Base-by-base conservation (phyloP, 2,113 vertebrate genomes). In the Notiomystis cincta region DNA sequence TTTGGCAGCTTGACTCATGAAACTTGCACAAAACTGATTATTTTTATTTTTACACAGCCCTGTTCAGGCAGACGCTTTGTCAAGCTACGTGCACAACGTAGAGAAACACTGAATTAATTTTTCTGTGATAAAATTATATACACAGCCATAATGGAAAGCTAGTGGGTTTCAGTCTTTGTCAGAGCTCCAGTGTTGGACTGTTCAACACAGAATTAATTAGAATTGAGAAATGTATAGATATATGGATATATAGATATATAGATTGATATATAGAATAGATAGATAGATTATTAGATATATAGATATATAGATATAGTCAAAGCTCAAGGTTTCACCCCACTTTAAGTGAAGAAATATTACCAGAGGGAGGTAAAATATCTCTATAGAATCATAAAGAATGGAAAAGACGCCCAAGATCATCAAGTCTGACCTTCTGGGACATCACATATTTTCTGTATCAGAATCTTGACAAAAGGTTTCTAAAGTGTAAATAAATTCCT, bases 31-130 rank as follows among this genome's bases (percentile, higher is more conserved):
- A 57, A 86, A 77, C 35, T 45, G 75, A 90, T 91, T 64, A 86
- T 78, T 91, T 95, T 94, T 90, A 82, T 85, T 96, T 92, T 90
- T 75, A 80, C 50, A 80, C 31, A 88, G 42, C 42, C 57, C 18
- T 66, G 42, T 54, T 93, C 73, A 76, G 38, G 71, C 54, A 23
- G 82, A 71, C 1, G 0, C 48, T 94, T 83, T 90, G 79, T 92
- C 90, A 93, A 76, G 67, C n/a, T 90, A 77, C 17, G 25, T 60
- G 69, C 51, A 70, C 67, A 62, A 66, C 2, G 25, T 33, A 92
- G 40, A 93, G 56, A 82, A 95, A 89, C 72, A 81, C 22, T 48
- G 76, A 81, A 93, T 92, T 86, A 77, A 53, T 90, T 95, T 94
- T 73, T 40, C 44, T 56, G 33, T 24, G 28, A 60, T 53, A 58